Percentiles rank a stretch among this genome's conserved stretches.
These are phyloP conservation scores for Capitella teleta DNA, from an alignment of 1,140 invertebrate genomes.

Conservation along the genomic window DNA sequence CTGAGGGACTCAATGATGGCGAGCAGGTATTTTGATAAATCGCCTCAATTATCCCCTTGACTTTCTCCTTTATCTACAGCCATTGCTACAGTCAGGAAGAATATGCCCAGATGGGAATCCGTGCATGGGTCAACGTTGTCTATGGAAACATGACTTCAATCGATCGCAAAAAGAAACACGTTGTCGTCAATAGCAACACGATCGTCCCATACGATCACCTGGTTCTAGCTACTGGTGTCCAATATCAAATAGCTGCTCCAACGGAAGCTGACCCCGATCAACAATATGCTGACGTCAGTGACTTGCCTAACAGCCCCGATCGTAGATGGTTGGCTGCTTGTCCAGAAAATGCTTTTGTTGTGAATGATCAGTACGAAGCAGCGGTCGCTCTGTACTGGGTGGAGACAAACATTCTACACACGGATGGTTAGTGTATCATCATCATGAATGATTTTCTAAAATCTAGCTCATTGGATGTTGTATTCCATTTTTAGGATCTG, in stretches of 20 bases:
- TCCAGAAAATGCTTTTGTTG: conserved; percentile 33
- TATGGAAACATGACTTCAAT: conserved; percentile 39
- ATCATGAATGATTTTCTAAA: not conserved
- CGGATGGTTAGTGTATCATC: conserved; percentile 18
- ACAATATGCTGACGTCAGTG: conserved; percentile 9
- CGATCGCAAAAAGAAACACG: conserved; percentile 35
- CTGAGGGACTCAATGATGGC: conserved; percentile 25
- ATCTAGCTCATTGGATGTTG: not conserved
- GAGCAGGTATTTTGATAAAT: too few relatives aligned
- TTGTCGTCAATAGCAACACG: conserved; percentile 26
- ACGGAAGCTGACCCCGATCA: conserved; percentile 21
- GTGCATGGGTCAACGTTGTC: conserved; percentile 38
- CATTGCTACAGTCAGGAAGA: conserved; percentile 30
- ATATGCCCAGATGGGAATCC: conserved; percentile 28
- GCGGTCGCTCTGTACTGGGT: conserved; percentile 31
- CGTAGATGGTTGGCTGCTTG: conserved; percentile 18
- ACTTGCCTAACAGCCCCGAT: conserved; percentile 20
- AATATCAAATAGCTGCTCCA: conserved; percentile 34
- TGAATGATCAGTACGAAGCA: conserved; percentile 39
- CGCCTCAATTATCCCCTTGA: too few relatives aligned
- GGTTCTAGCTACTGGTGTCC: conserved; percentile 34
- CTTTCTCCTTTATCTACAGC: conserved; percentile 14
- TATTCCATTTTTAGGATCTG: conserved; percentile 16
- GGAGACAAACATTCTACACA: conserved; percentile 23
- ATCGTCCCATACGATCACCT: conserved; percentile 40